Evolutionary conservation across 2,797 vertebrate species (phyloP), one percentile per base, ranked within the genome.

Genomic region (Rhynchotus rufescens): DNA sequence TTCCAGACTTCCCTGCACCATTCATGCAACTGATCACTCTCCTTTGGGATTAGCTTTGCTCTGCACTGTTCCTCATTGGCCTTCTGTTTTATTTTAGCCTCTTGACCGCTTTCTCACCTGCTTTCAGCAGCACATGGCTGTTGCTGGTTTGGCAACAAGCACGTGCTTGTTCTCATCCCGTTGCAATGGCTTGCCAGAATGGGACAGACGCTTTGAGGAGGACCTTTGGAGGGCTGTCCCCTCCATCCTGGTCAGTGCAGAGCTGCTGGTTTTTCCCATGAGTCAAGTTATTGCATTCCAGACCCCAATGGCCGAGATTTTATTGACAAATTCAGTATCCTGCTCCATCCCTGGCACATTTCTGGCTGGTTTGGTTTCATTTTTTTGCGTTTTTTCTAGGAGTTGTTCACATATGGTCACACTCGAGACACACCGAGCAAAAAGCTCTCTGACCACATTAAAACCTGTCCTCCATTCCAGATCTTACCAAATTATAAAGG

Each of bases 391-490:
- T 42, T 72, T 7, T 0, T 54, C 47, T 49, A 40, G 80, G 38
- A n/a, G 40, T 13, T n/a, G 25, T n/a, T 68, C 25, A 3, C n/a
- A 12, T 4, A 1, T 12, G 62, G 69, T 36, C 42, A 20, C 25
- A 0, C 56, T 16, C 4, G 17, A 42, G 72, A 38, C 12, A 16
- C 2, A 0, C 9, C 36, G 66, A 23, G 38, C 13, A 23, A 17
- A 42, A 38, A 23, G 15, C n/a, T 51, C 10, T 12, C 49, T 23
- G 42, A 7, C 26, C 68, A 2, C 2, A 0, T 25, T 2, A 17
- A 23, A 20, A 2, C 36, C 59, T 66, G 15, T 19, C 40, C 54
- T 51, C 59, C 69, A 30, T 32, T 28, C 62, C n/a, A 17, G 15
- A 30, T 69, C 64, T 65, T 51, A 59, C 15, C 15, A 10, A 13